phyloP scores from a whole-genome alignment of 1,140 invertebrate genomes.

The Cyrtorhinus lividipennis region DNA sequence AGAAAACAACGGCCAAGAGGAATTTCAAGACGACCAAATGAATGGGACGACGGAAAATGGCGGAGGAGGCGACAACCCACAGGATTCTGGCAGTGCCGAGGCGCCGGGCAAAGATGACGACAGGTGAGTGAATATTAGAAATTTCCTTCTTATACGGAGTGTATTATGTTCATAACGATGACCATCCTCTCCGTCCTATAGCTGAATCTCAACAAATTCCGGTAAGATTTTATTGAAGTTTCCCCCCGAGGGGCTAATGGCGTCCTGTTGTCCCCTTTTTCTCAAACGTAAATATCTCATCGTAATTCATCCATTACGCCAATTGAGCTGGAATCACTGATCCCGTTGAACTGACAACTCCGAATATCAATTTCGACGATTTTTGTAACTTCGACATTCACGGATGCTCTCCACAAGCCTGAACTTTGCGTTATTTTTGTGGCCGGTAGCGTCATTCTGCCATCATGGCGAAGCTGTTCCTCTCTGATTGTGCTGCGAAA shows the following conservation, averaged over 20 bases:
- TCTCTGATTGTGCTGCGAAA: too few species aligned
- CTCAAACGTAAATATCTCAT: too few species aligned
- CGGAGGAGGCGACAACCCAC: conserved; percentile 40
- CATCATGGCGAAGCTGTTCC: conserved; percentile 11
- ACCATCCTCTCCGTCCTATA: too few species aligned
- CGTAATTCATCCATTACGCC: background rate
- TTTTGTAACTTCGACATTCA: too few species aligned
- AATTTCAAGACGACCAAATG: conserved; percentile 36
- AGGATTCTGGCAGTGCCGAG: conserved; percentile 45
- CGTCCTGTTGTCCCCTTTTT: conserved; percentile 3
- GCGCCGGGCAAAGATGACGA: conserved; percentile 54
- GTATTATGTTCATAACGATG: background rate
- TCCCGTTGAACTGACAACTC: too few species aligned
- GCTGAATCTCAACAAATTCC: too few species aligned
- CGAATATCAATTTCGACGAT: too few species aligned
- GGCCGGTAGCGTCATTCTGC: conserved; percentile 19
- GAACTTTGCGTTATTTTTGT: too few species aligned
- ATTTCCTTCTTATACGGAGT: too few species aligned
- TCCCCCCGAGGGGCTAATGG: conserved; percentile 15
- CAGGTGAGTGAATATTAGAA: conserved; percentile 46
- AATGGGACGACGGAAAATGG: conserved; percentile 40
- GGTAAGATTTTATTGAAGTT: too few species aligned
- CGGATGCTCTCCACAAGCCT: too few species aligned
- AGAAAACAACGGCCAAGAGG: conserved; percentile 18
- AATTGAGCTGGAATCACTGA: background rate